A percentile compares a stretch with the other conserved stretches of the same genome.
phyloP scores from a whole-genome alignment of 2,113 vertebrate genomes.

The Potamarius usumacintae region DNA sequence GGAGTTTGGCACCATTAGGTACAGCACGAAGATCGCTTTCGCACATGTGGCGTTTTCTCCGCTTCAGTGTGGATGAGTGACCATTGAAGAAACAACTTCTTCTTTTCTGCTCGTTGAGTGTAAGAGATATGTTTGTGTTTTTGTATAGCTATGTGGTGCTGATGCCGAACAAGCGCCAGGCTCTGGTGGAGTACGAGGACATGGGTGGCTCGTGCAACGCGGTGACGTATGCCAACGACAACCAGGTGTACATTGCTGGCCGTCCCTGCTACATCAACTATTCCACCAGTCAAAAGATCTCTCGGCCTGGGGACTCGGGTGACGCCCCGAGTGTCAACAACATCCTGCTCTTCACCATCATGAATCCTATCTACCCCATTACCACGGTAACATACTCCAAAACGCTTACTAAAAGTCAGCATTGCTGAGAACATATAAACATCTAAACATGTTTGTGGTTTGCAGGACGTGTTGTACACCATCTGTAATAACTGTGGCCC shows the following conservation, averaged over 20 bases:
- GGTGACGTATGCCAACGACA: constrained; percentile 89
- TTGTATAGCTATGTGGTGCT: constrained; percentile 86
- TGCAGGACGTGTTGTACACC: constrained; percentile 91
- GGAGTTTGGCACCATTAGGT: constrained; percentile 94
- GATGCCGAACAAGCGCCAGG: constrained; percentile 96
- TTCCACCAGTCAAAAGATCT: constrained; percentile 96
- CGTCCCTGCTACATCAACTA: constrained; percentile 94
- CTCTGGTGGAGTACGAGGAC: constrained; percentile 92
- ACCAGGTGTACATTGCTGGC: constrained; percentile 92
- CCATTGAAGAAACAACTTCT: background rate
- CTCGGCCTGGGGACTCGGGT: constrained; percentile 83
- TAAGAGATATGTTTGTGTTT: background rate
- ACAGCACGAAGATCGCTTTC: background rate
- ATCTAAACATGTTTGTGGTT: background rate
- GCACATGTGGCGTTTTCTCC: background rate
- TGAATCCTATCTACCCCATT: constrained; percentile 90
- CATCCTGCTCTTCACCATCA: constrained; percentile 90
- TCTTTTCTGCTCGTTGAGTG: background rate
- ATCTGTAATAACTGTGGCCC: constrained; percentile 95
- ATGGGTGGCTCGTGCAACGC: constrained; percentile 87
- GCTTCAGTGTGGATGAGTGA: too few species aligned
- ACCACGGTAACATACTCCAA: constrained; percentile 75
- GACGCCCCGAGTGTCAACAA: constrained; percentile 90
- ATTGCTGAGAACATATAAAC: background rate
- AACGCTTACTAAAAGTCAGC: too few species aligned